Evolutionary conservation across 2,888 invertebrate species (phyloP), one percentile per base, ranked within the genome.

Genomic region (Drosophila flavopinicola): DNA sequence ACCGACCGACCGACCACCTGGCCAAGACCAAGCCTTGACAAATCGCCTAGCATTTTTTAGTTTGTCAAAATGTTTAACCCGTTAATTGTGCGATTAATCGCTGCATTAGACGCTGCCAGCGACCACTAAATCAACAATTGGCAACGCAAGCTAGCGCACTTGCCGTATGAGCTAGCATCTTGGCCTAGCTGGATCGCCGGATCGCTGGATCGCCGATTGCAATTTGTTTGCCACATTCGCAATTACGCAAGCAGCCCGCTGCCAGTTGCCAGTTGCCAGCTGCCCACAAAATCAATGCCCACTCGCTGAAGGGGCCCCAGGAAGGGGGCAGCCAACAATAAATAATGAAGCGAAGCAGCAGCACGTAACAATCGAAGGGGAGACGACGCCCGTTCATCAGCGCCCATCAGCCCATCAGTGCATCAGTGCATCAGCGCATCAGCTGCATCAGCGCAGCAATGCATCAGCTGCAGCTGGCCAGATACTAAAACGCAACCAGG

Each of bases 101-200:
- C 61, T 57, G 64, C 65, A 83, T 75, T 72, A 70, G 84, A 56
- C 48, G 65, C 47, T 64, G 72, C 66, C 66, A 37, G 74, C 35
- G 6, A 49, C 38, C 75, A 65, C 64, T 84, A 85, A 82, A 86
- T 84, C 75, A 82, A 70, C 85, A 74, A 85, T 85, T 80, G 75
- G 76, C 57, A 78, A 83, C 77, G 80, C 65, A 56, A 25, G 37
- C 37, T 52, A 25, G 39, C 37, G 54, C 64, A 54, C 49, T 51
- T 49, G 54, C 58, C 29, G 17, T 44, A 13, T 29, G 9, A 49
- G 71, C 54, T 13, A n/a, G n/a, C n/a, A n/a, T n/a, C n/a, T n/a
- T n/a, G n/a, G n/a, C n/a, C n/a, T n/a, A n/a, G 45, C 41, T 49
- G 69, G 37, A 64, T 49, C 44, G 54, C 57, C 69, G 47, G n/a